Evolutionary conservation across 2,888 invertebrate genomes (phyloP), one percentile per base, ranked within the genome.

Genomic region (Apocheima hispidaria): DNA sequence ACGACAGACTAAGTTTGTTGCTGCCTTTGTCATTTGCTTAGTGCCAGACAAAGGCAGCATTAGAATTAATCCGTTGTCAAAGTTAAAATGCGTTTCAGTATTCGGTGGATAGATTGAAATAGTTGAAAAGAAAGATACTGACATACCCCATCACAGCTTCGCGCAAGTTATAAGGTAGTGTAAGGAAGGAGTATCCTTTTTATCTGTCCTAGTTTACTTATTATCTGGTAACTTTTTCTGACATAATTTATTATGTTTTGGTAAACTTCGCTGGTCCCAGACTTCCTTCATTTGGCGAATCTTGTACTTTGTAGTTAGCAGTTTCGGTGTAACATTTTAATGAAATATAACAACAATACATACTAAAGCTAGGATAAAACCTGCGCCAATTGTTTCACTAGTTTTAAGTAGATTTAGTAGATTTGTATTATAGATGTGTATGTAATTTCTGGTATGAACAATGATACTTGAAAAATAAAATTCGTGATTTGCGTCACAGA

Each of bases 191-290:
- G 46, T 44, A 44, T 33, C 46, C 30, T 20, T 44, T 44, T 44
- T 33, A 33, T 30, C 30, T 33, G 44, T 26, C 20, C 6, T 12
- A 30, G 30, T 46, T 46, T 30, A 46, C 46, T 46, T 33, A 33
- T 30, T 33, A 30, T 46, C 20, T 23, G 46, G 18, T 46, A 46
- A 46, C 46, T 46, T 46, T 20, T 33, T 20, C 30, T 30, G 46
- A 46, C 46, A 20, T 46, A 46, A 46, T 46, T 46, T 46, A 46
- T 46, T 46, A 46, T 46, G 46, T 46, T 46, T 46, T 33, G 46
- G 18, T 46, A 18, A 46, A 46, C 20, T 46, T 46, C 9, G 6
- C 20, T 30, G 12, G 30, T 30, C 20, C 33, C 46, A 30, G 46
- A 33, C 33, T 46, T 46, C 46, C 30, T 33, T 20, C 10, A 20